Base-by-base conservation (phyloP, 2,113 vertebrate species). In the Geothlypis trichas region DNA sequence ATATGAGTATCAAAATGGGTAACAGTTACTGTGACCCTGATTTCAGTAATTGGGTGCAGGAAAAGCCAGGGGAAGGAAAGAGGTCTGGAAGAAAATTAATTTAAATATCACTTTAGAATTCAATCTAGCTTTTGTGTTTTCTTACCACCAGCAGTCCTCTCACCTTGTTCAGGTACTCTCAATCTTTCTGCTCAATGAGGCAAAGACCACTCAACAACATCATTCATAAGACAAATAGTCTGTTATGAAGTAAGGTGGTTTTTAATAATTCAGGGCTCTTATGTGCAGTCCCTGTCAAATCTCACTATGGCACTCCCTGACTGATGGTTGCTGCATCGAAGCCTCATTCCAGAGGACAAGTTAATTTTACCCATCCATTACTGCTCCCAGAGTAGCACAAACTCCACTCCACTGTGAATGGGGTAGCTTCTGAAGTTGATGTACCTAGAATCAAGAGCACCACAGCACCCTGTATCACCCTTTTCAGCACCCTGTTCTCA, bases 181-280 rank as follows among this genome's bases (percentile, higher is more conserved):
- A 58, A 7, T 82, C 58, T 59, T 91, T 72, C 57, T 78, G 39
- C 10, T 68, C 46, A 46, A 10, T 22, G 10, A 75, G 10, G 8
- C 26, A 0, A 1, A 69, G 46, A 79, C 5, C 8, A 39, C n/a
- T 14, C 0, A 0, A 8, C 28, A 71, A 35, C 11, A 20, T 42
- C 68, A 16, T 27, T 72, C 26, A 7, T 19, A 79, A 21, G 3
- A 51, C 15, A 84, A 58, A 72, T 11, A 75, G 8, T 41, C 61
- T 59, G 3, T 46, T 44, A 68, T 63, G 46, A 75, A 46, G 28
- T 21, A 39, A 59, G 9, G 9, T 20, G 4, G 0, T 24, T 66
- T 74, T 75, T 39, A 72, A 59, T 59, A 44, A 61, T 47, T 79
- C 39, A 23, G 35, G 37, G 7, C 24, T 75, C n/a, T 63, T 15